Percentiles rank a stretch among this genome's conserved stretches.
Conservation (phyloP, 2,113 vertebrate species). For the Pipra filicauda region DNA sequence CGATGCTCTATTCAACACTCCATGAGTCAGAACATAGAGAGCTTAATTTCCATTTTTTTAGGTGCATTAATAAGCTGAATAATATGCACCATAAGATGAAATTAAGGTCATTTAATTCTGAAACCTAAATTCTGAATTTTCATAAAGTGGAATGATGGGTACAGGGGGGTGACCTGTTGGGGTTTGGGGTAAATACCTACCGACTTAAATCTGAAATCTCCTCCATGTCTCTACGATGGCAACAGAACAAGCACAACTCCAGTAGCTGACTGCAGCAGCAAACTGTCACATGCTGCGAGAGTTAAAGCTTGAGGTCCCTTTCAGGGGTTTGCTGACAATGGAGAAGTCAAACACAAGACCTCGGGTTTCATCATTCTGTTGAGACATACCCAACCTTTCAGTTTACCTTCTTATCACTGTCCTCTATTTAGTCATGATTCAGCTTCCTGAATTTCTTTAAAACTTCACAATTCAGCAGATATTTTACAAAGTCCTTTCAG, state of each 20-base stretch:
- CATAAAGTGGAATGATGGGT: neutral
- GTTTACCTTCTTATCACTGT: neutral
- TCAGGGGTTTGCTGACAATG: neutral
- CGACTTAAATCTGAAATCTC: neutral
- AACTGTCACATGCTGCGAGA: neutral
- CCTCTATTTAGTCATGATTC: neutral
- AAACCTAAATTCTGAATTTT: neutral
- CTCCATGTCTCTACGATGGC: neutral
- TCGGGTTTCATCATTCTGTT: neutral
- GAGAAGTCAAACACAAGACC: neutral
- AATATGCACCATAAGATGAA: neutral
- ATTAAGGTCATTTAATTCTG: neutral
- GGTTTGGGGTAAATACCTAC: neutral
- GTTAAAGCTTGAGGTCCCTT: neutral
- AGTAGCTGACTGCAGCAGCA: neutral
- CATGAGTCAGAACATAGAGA: neutral
- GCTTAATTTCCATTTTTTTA: neutral
- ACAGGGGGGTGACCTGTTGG: neutral
- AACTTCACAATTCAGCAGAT: neutral
- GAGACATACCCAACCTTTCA: neutral
- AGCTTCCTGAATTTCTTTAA: neutral
- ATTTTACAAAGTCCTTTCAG: neutral
- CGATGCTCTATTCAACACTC: neutral
- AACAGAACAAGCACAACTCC: neutral
- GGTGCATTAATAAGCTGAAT: neutral